These are phyloP conservation scores for Salarias fasciatus DNA, from an alignment of 2,797 vertebrate genomes.

Conservation along the genomic window DNA sequence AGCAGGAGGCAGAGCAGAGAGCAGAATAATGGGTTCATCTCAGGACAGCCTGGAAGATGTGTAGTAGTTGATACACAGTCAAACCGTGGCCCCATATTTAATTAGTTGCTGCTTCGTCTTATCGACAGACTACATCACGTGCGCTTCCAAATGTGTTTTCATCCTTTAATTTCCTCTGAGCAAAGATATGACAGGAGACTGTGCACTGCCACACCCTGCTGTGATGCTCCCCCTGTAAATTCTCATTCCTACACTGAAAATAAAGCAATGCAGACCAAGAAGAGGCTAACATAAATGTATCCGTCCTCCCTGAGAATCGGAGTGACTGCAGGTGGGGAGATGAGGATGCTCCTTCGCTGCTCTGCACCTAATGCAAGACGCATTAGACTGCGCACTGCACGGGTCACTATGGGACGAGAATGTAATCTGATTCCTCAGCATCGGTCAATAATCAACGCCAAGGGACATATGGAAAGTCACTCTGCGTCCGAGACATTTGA, in stretches of 20 bases:
- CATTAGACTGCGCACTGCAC: conserved; percentile 21
- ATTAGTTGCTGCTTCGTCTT: conserved; percentile 8
- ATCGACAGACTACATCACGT: conserved; percentile 6
- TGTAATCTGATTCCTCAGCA: conserved; percentile 59
- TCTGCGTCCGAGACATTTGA: conserved; percentile 22
- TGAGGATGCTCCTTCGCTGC: conserved; percentile 7
- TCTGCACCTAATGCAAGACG: conserved; percentile 41
- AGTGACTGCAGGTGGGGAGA: conserved; percentile 11
- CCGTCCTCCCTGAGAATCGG: conserved; percentile 3
- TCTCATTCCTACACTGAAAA: not conserved
- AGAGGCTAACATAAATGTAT: not conserved
- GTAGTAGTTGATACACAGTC: conserved; percentile 19
- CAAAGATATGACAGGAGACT: not conserved
- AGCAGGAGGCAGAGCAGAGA: conserved; percentile 44
- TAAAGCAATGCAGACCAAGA: not conserved
- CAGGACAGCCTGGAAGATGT: conserved; percentile 39
- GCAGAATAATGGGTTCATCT: conserved; percentile 55
- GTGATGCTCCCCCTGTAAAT: conserved; percentile 10
- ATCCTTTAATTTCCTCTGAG: not conserved
- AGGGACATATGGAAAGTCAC: conserved; percentile 26
- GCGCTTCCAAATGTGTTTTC: too few relatives aligned
- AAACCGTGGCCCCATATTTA: conserved; percentile 2
- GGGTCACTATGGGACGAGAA: conserved; percentile 39
- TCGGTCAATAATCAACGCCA: conserved; percentile 56
- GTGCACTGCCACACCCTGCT: conserved; percentile 55